These are phyloP conservation scores for Chiridota heheva DNA, from an alignment of 35 echinoderm and acorn worm species.

Conservation along the genomic window DNA sequence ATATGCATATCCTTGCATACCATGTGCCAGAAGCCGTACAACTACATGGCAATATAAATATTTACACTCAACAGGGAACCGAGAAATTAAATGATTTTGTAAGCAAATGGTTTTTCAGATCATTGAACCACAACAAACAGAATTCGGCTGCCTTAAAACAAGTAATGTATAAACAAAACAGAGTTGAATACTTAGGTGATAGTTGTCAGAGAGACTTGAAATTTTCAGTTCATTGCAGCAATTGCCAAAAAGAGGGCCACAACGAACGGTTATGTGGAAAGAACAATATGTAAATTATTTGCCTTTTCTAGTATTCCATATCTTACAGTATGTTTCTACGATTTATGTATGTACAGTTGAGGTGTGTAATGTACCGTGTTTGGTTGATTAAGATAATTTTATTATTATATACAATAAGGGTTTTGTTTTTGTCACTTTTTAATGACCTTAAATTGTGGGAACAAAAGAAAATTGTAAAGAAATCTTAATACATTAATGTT, in stretches of 20 bases:
- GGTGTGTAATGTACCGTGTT: too few relatives aligned
- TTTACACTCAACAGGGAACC: slow-evolving; percentile 8
- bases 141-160: background rate
- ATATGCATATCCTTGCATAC: slow-evolving; percentile 17
- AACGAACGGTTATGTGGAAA: too few relatives aligned
- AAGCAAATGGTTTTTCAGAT: slow-evolving; percentile 1
- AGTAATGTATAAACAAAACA: slow-evolving; percentile 1
- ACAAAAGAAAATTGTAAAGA: too few relatives aligned
- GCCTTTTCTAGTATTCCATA: too few relatives aligned
- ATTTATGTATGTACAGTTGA: too few relatives aligned
- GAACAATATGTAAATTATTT: too few relatives aligned
- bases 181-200: background rate
- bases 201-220: background rate
- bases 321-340: too few relatives aligned
- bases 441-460: too few relatives aligned
- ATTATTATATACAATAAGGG: too few relatives aligned
- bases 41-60: slow-evolving; percentile 1
- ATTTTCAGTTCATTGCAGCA: background rate
- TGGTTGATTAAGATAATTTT: too few relatives aligned
- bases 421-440: too few relatives aligned
- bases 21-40: background rate
- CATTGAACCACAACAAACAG: background rate
- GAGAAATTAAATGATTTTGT: slow-evolving; percentile 7
- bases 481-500: too few relatives aligned
- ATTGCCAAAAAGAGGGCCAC: background rate